phyloP scores from a whole-genome alignment of 2,113 vertebrate genomes.

The Microtus richardsoni region DNA sequence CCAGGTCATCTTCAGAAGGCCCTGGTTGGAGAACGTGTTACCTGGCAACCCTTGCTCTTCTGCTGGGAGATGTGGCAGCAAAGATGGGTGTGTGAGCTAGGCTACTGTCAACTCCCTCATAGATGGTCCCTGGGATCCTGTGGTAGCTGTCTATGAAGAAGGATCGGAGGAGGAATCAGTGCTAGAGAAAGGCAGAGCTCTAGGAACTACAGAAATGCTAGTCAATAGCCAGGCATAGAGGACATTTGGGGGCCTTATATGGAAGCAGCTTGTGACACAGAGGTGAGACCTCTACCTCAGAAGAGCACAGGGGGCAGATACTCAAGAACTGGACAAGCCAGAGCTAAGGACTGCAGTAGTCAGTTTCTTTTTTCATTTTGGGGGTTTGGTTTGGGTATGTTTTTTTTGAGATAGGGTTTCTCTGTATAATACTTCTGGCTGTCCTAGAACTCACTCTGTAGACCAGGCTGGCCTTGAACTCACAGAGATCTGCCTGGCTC shows the following conservation, averaged over 20 bases:
- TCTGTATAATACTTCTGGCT: neutral
- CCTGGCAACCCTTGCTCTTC: neutral
- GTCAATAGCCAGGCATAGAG: neutral
- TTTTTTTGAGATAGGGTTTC: neutral
- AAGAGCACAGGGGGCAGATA: neutral
- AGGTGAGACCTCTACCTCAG: neutral
- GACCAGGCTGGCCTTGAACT: neutral
- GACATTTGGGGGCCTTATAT: neutral
- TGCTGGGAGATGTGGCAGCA: neutral
- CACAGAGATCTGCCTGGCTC: neutral
- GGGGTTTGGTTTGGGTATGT: neutral
- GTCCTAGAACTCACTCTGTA: neutral
- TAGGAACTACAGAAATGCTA: neutral
- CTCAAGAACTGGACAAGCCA: too few species aligned
- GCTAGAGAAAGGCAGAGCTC: neutral
- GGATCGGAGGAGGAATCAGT: neutral
- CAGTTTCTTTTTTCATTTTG: neutral
- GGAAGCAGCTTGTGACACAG: neutral
- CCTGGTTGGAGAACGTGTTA: fast-evolving
- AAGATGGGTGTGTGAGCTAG: neutral
- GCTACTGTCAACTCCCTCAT: too few species aligned
- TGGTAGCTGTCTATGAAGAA: too few species aligned
- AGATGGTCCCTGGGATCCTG: too few species aligned
- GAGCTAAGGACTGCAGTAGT: neutral
- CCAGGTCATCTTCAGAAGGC: neutral